Conservation (phyloP, 2,888 invertebrate genomes). For the Orthonevra nobilis region DNA sequence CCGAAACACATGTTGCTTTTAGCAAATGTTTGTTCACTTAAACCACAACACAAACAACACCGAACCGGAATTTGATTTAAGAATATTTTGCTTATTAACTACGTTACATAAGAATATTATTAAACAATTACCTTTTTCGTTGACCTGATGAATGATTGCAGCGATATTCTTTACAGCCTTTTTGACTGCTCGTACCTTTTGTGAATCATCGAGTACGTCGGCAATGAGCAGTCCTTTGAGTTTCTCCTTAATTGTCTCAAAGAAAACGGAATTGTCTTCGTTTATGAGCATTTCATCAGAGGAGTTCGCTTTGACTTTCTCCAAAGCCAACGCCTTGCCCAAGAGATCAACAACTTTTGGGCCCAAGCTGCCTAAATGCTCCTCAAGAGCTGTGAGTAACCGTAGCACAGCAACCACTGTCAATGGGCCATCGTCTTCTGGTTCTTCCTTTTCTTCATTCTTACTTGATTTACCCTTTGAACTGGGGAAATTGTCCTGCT, state of each 20-base stretch:
- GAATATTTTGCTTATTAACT: constrained; percentile 33
- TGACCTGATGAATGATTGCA: constrained; percentile 85
- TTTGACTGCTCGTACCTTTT: constrained; percentile 86
- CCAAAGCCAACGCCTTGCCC: constrained; percentile 88
- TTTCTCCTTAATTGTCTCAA: constrained; percentile 93
- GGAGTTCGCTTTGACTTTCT: constrained; percentile 87
- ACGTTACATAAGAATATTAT: constrained; percentile 31
- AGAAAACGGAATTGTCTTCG: constrained; percentile 87
- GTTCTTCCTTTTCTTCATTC: constrained; percentile 77
- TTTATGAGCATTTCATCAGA: constrained; percentile 87
- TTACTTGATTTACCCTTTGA: constrained; percentile 68
- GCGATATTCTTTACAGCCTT: constrained; percentile 89
- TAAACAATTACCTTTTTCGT: constrained; percentile 79
- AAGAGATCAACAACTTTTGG: constrained; percentile 89
- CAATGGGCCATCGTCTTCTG: constrained; percentile 81
- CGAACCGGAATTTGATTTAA: constrained; percentile 35
- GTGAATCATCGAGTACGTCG: constrained; percentile 82
- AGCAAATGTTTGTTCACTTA: constrained; percentile 40
- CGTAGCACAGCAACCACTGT: constrained; percentile 86
- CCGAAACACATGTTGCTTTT: constrained; percentile 4
- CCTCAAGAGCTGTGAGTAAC: constrained; percentile 89
- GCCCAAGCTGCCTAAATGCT: constrained; percentile 90
- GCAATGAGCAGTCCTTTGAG: constrained; percentile 89
- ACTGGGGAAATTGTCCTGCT: constrained; percentile 74
- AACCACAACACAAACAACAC: constrained; percentile 58